Evolutionary conservation across 2,888 invertebrate species (phyloP), one percentile per base, ranked within the genome.

Genomic region (Agrotis puta): DNA sequence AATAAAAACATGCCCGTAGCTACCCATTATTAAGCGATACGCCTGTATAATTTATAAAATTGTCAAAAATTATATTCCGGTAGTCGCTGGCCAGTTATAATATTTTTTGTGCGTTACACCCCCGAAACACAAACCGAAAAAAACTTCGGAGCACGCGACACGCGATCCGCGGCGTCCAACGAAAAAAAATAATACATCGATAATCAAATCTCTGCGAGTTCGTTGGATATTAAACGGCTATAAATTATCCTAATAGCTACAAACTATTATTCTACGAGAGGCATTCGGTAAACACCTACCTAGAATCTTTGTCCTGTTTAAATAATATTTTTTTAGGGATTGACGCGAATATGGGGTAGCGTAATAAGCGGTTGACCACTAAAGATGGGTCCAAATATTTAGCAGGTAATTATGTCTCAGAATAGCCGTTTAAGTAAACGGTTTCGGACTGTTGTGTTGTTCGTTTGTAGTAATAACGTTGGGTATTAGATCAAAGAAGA

Each of bases 11-110:
- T 81, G 87, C 87, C 91, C 90, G 88, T 89, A 92, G 92, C 92
- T 89, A 91, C 91, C 92, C 90, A 93, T 94, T 93, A 93, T 90
- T 87, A 91, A 90, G 89, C 88, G 91, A 93, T 93, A 92, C 90
- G 89, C 68, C 90, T 87, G 90, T 94, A 92, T 95, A 95, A 95
- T 96, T 95, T 95, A 93, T 93, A 84, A 95, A 95, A 95, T 95
- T 95, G 94, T 89, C 95, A 94, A 94, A 94, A 95, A 95, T 95
- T 94, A 95, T 94, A 94, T 95, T 95, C 94, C 96, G 90, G 96
- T 95, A 96, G 95, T 96, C 96, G 92, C 91, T 93, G 93, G 92
- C 91, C 92, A 91, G 94, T 94, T 92, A 91, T 89, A 87, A 89
- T 88, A 88, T 94, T 94, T 95, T 95, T 94, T 95, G 92, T 94